Conservation (phyloP, 2,113 vertebrate species). For the Centropus unirufus region DNA sequence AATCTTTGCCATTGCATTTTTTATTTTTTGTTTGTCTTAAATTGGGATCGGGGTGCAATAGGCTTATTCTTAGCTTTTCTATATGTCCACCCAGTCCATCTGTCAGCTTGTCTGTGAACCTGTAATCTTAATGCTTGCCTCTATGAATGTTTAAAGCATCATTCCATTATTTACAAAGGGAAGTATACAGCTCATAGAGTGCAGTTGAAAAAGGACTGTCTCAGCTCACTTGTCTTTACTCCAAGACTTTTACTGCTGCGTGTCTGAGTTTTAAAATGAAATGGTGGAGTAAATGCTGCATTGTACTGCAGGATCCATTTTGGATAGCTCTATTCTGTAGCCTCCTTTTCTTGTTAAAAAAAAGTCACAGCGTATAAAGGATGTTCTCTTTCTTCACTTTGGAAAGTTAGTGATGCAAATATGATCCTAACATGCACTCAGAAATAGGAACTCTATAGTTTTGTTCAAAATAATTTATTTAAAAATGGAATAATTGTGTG, state of each 20-base stretch:
- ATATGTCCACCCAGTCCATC: not conserved
- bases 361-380: not conserved
- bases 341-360: not conserved
- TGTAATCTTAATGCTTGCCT: constrained; percentile 20
- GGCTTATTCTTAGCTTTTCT: constrained; percentile 14
- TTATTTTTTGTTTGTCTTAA: constrained; percentile 14
- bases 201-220: not conserved
- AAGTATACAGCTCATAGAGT: not conserved
- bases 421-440: not conserved
- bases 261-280: not conserved
- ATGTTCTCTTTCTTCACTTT: not conserved
- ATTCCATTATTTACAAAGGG: not conserved
- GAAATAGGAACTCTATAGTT: not conserved
- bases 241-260: not conserved
- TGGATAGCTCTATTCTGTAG: not conserved
- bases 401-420: not conserved
- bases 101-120: not conserved
- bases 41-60: not conserved
- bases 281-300: not conserved
- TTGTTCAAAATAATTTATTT: not conserved
- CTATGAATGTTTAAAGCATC: not conserved
- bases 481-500: rapidly evolving
- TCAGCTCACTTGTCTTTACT: not conserved
- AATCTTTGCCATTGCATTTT: constrained; percentile 10
- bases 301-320: not conserved